A percentile compares a stretch with the other conserved stretches of the same genome.
phyloP scores from a whole-genome alignment of 2,113 vertebrate species.

The Cyprinus carpio region DNA sequence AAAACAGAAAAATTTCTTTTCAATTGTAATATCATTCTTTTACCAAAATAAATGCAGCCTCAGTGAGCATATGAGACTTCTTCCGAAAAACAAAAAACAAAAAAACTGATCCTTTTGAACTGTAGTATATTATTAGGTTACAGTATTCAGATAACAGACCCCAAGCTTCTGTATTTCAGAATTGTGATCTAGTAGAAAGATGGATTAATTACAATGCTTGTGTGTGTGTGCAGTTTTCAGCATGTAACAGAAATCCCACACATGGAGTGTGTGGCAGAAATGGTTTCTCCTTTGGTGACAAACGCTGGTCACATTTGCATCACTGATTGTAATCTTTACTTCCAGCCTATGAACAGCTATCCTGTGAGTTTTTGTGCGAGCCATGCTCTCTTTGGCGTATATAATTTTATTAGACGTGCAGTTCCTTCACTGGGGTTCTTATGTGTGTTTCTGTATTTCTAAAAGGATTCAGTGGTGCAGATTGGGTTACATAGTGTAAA shows the following conservation, averaged over 20 bases:
- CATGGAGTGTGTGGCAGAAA: conserved; percentile 96
- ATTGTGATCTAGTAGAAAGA: not conserved
- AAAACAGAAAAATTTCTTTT: too few relatives aligned
- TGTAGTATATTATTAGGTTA: too few relatives aligned
- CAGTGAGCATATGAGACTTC: too few relatives aligned
- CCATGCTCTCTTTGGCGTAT: not conserved
- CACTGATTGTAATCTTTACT: conserved; percentile 92
- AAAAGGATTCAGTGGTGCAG: conserved; percentile 87
- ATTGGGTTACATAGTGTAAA: conserved; percentile 85
- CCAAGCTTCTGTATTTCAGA: not conserved
- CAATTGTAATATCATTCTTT: too few relatives aligned
- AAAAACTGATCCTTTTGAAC: too few relatives aligned
- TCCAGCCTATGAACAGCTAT: conserved; percentile 94
- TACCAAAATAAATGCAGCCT: too few relatives aligned
- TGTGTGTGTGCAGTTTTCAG: conserved; percentile 86
- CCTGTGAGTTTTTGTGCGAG: conserved; percentile 78
- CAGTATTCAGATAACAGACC: not conserved
- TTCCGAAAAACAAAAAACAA: too few relatives aligned
- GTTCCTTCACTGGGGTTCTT: not conserved
- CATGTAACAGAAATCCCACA: conserved; percentile 86
- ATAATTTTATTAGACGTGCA: not conserved
- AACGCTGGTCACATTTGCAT: conserved; percentile 96
- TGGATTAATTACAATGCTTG: not conserved
- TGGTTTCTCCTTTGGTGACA: conserved; percentile 93
- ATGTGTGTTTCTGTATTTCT: conserved; percentile 19